phyloP scores from a whole-genome alignment of 2,797 vertebrate species.

The Lophotriccus pileatus region DNA sequence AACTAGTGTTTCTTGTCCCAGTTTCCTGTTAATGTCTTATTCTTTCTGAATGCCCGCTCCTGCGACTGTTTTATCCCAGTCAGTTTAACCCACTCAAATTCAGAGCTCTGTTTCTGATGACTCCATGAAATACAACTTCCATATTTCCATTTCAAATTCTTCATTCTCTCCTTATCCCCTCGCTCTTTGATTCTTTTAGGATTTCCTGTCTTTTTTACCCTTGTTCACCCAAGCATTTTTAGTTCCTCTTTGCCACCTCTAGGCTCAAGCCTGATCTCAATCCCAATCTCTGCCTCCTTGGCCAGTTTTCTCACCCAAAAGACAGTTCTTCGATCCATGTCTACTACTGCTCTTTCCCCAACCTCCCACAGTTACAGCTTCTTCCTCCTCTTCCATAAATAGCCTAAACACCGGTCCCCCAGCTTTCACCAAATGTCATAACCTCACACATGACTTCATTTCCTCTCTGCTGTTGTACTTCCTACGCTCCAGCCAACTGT shows the following conservation, averaged over 20 bases:
- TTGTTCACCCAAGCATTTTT: not conserved
- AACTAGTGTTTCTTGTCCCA: not conserved
- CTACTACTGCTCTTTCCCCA: not conserved
- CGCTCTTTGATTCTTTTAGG: fast-evolving
- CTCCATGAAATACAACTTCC: not conserved
- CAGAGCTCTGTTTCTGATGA: not conserved
- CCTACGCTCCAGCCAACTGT: not conserved
- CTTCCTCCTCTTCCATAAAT: not conserved
- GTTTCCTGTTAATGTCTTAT: not conserved
- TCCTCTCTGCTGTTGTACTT: not conserved
- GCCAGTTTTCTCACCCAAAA: not conserved
- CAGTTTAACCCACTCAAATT: not conserved
- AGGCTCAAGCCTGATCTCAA: not conserved
- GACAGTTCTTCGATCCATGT: not conserved
- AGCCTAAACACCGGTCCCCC: fast-evolving
- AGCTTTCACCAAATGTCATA: not conserved
- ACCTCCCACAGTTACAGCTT: not conserved
- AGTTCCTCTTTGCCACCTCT: not conserved
- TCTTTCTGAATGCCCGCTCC: not conserved
- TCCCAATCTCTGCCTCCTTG: not conserved
- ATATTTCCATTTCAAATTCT: not conserved
- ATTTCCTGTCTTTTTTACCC: not conserved
- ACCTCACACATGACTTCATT: not conserved
- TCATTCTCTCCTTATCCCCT: not conserved
- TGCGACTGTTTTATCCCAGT: not conserved